Percentiles rank a stretch among this genome's conserved stretches.
phyloP scores from a whole-genome alignment of 92 coral and sea anemone genomes.

The Paragorgia papillata region DNA sequence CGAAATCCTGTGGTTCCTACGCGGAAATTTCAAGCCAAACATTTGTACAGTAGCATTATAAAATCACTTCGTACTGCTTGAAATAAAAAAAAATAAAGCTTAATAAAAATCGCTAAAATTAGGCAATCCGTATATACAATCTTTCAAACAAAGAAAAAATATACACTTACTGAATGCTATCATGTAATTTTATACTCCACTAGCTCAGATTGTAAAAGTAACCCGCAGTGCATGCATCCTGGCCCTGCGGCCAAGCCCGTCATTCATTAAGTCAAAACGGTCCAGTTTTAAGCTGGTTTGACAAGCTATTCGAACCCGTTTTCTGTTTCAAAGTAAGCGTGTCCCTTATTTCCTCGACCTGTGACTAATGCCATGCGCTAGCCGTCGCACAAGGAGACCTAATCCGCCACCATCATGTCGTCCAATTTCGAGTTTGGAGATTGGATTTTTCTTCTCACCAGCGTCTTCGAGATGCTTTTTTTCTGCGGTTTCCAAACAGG shows the following conservation, averaged over 20 bases:
- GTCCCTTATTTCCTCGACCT: not conserved
- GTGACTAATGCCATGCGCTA: not conserved
- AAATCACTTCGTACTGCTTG: too few relatives aligned
- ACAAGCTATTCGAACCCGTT: conserved; percentile 34
- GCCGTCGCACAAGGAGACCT: not conserved
- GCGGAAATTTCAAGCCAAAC: too few relatives aligned
- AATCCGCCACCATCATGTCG: conserved; percentile 19
- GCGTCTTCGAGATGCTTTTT: conserved; percentile 30
- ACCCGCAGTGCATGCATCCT: not conserved
- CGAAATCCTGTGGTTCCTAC: too few relatives aligned
- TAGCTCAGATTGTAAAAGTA: too few relatives aligned
- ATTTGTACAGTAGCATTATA: too few relatives aligned
- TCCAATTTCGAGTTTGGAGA: conserved; percentile 25
- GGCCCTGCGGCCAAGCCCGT: not conserved
- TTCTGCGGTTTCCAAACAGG: conserved; percentile 44
- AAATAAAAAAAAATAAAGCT: too few relatives aligned
- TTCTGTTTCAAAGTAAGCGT: conserved; percentile 4
- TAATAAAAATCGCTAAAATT: too few relatives aligned
- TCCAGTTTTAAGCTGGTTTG: conserved; percentile 40
- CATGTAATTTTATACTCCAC: too few relatives aligned
- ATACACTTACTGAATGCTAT: too few relatives aligned
- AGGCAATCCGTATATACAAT: too few relatives aligned
- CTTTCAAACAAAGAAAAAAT: too few relatives aligned
- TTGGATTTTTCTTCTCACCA: conserved; percentile 34
- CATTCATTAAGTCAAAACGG: not conserved